Evolutionary conservation across 2,797 vertebrate species (phyloP), one percentile per base, ranked within the genome.

Genomic region (Gallinago solitaria): DNA sequence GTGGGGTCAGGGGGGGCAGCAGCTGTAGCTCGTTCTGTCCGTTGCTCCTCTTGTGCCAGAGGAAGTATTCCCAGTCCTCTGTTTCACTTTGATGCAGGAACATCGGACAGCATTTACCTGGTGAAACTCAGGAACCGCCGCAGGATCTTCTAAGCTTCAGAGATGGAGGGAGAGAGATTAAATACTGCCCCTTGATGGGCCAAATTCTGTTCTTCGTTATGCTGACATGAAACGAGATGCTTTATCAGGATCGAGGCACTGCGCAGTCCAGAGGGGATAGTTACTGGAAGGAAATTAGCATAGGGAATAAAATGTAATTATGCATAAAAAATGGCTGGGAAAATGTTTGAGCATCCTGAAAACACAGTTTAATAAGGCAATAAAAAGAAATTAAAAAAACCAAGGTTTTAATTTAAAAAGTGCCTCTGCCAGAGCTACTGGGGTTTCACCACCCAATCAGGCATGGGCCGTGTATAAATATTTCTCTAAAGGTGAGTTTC

Each of bases 291-390:
- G 41, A 83, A 91, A 79, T 76, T 48, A 86, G 59, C 70, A 74
- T 8, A 90, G 39, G n/a, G 61, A 73, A 79, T 63, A 78, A 81
- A 83, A 41, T 19, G 24, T 69, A 90, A 92, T 90, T 90, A 71
- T 33, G 59, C 65, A 69, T 50, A 11, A 84, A 90, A 90, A 90
- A 54, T 4, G 32, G 11, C 39, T 67, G 51, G 39, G n/a, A 81
- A 94, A 93, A 83, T 35, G 37, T 84, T 64, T 70, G 77, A 84
- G 48, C 86, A 87, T 75, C 48, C 57, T 85, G 51, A 48, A 80
- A 89, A 77, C 25, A 1, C 17, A 50, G 73, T 95, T 85, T 70
- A 87, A 80, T 75, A 61, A 86, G 78, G 83, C 54, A 85, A 68
- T 85, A 67, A 64, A 87, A 83, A 91, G 47, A 59, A 63, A 7